A percentile compares a stretch with the other conserved stretches of the same genome.
These are phyloP conservation scores for Alexandromys fortis DNA, from an alignment of 2,113 vertebrate species.

Conservation along the genomic window DNA sequence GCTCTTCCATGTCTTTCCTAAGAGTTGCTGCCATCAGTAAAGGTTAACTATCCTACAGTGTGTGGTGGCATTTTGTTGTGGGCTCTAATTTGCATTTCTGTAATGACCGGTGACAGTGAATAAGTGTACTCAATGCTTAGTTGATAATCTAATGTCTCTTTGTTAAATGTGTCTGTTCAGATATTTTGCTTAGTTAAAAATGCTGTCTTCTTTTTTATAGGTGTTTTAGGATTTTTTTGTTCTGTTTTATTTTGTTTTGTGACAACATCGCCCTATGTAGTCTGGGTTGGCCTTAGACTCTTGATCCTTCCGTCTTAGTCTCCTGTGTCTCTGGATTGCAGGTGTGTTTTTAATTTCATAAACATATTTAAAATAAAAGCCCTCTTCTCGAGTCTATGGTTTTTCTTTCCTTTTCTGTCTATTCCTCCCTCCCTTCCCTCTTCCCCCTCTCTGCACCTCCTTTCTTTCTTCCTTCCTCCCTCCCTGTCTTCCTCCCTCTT, in stretches of 20 bases:
- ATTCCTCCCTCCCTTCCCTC: neutral
- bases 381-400: neutral
- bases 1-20: neutral
- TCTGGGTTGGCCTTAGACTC: neutral
- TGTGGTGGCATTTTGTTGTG: neutral
- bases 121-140: neutral
- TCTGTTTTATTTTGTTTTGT: neutral
- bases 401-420: neutral
- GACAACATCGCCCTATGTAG: neutral
- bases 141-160: neutral
- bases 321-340: neutral
- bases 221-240: neutral
- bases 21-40: neutral
- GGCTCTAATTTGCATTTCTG: neutral
- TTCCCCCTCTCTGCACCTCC: neutral
- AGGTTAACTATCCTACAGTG: neutral
- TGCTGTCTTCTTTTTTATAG: neutral
- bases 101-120: neutral
- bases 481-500: neutral
- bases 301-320: neutral
- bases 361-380: neutral
- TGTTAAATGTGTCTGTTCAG: neutral
- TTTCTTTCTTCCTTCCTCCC: no score
- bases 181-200: slow-evolving; percentile 1
- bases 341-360: neutral